Base-by-base conservation (phyloP, 2,888 invertebrate genomes). In the Rhamnusium bicolor region DNA sequence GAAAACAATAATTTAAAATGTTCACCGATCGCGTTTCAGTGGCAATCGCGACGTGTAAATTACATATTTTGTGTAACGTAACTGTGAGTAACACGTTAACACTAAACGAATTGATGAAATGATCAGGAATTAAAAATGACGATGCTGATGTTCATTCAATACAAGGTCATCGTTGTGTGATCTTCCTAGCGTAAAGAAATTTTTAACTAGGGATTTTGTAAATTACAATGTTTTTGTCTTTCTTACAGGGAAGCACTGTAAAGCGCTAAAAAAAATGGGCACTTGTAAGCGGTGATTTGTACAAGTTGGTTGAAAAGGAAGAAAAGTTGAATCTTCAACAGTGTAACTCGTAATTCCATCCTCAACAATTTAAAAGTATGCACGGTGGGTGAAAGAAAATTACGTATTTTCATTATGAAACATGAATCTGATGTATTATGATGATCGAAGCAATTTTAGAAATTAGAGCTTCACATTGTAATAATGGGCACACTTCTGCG, bases 161-260 rank as follows among this genome's bases (percentile, higher is more conserved):
- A 69, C 76, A 76, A 76, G 76, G 76, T 74, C 76, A 72, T 14
- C 32, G 46, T 70, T 21, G 63, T 56, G 63, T 71, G 73, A 66
- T 73, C 69, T 63, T 72, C 67, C 73, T 73, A 72, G 69, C 71
- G 76, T 73, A 60, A 76, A 73, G 66, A 73, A 21, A 47, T 5
- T 49, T 49, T 49, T 27, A 29, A 16, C 58, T 18, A 32, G 58
- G 29, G 10, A 24, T 18, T n/a, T 32, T 40, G 40, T 40, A 40
- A 40, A 40, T 40, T 40, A 40, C 40, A 12, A 40, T 40, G n/a
- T 40, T 40, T 32, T 40, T 40, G 40, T 40, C 40, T 12, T n/a
- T 40, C 12, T 24, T 24, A 24, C 24, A 24, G 24, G 24, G 24
- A 2, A 24, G 24, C 24, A 4, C 24, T 2, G 24, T 4, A 24